These are phyloP conservation scores for Malacoctenus gilli DNA, from an alignment of 2,797 vertebrate species.

Conservation along the genomic window DNA sequence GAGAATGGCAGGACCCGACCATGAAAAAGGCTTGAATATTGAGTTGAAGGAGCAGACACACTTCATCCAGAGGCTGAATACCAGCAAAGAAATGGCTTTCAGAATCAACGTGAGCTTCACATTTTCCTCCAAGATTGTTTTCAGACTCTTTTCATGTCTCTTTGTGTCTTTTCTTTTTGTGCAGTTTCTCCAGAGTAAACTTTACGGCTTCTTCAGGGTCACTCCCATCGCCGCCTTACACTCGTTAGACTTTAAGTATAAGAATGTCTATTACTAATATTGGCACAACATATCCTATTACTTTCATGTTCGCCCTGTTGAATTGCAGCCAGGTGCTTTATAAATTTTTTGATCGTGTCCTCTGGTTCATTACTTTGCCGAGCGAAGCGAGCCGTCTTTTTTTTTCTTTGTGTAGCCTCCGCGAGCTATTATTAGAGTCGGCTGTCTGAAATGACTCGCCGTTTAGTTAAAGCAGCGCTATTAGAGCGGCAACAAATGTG, in stretches of 20 bases:
- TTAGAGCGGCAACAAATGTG: constrained; percentile 63
- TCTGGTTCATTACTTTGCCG: constrained; percentile 27
- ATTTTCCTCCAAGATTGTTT: no score
- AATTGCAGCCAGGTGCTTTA: constrained; percentile 10
- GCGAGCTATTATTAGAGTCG: constrained; percentile 35
- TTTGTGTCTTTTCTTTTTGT: background rate
- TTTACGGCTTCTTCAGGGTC: background rate
- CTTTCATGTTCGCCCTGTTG: constrained; percentile 10
- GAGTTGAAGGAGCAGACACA: no score
- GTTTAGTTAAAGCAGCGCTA: constrained; percentile 56
- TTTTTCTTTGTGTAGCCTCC: constrained; percentile 15
- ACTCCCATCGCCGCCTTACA: constrained; percentile 15
- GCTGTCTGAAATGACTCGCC: constrained; percentile 56
- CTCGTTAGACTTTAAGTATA: constrained; percentile 8
- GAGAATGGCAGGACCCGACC: no score
- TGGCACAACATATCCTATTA: constrained; percentile 15
- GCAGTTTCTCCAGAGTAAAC: background rate
- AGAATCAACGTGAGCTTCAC: no score
- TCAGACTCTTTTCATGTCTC: no score
- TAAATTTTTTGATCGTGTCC: background rate
- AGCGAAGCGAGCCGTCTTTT: constrained; percentile 38
- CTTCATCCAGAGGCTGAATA: no score
- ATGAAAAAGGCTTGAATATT: no score
- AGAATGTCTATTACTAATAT: constrained; percentile 13
- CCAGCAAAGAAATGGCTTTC: no score